Evolutionary conservation across 1,140 invertebrate genomes (phyloP), one percentile per base, ranked within the genome.

Genomic region (Patella vulgata): DNA sequence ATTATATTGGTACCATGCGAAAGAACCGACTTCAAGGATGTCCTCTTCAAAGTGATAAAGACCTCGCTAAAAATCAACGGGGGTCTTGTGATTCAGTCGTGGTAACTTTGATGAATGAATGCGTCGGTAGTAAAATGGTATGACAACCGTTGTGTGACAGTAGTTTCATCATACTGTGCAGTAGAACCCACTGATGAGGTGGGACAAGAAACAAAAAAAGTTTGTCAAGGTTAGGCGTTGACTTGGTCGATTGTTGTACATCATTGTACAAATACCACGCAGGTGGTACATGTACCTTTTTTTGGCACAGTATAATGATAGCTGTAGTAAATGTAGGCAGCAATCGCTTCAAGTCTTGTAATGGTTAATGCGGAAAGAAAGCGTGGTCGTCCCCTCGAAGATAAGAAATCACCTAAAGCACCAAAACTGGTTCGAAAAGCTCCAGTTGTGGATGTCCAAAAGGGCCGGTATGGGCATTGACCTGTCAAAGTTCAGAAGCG

Each of bases 161-260:
- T 71, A n/a, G 11, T 71, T 25, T 70, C 61, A 25, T 58, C 66
- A 14, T 71, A 60, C 46, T 40, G n/a, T 23, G 65, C 66, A 17
- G 27, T 48, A 9, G 53, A 68, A 43, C 68, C 61, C 19, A 59
- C 42, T 44, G 2, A 27, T 19, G 11, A 14, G 68, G 63, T 71
- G 57, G 52, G 60, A 70, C 48, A 73, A 68, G 47, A 63, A 58
- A 46, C 30, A 59, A 46, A 77, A 77, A 57, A 8, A 56, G 55
- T 78, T 58, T 66, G 33, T 78, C 66, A 50, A 85, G 84, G 81
- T 80, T 79, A 14, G 82, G 83, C n/a, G 77, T 84, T 33, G 82
- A 85, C 55, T 57, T 73, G n/a, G 39, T 64, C 17, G 75, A 82
- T 56, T 67, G 58, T 5, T 55, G 71, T n/a, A 60, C 73, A 3